These are phyloP conservation scores for Chondrosia reniformis DNA, from an alignment of 37 sponge, comb jelly and placozoan genomes.

Conservation along the genomic window DNA sequence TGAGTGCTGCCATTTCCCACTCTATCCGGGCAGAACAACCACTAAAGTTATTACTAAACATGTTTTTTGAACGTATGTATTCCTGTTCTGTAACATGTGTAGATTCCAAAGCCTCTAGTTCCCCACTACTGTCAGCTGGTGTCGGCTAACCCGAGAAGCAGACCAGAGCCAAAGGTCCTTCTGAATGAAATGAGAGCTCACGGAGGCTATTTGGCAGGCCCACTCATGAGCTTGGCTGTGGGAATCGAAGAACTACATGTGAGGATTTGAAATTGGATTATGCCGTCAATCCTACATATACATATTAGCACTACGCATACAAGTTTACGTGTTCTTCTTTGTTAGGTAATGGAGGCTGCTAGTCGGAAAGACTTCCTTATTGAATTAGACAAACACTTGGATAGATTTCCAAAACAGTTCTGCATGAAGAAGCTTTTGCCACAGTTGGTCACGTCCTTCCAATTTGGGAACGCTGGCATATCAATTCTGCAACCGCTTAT, in stretches of 20 bases:
- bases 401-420: slow-evolving; percentile 74
- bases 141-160: slow-evolving; percentile 64
- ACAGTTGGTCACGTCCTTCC: slow-evolving; percentile 82
- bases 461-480: slow-evolving; percentile 90
- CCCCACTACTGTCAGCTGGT: slow-evolving; percentile 71
- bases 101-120: slow-evolving; percentile 77
- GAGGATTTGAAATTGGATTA: not conserved
- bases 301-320: not conserved
- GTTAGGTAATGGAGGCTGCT: slow-evolving; percentile 74
- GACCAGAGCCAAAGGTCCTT: slow-evolving; percentile 72
- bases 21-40: no score
- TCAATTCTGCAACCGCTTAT: slow-evolving; percentile 84
- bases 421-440: slow-evolving; percentile 80
- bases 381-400: slow-evolving; percentile 59
- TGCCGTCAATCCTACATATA: not conserved
- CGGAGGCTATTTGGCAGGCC: slow-evolving; percentile 60
- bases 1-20: no score
- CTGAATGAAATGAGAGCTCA: slow-evolving; percentile 40
- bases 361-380: slow-evolving; percentile 67
- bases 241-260: slow-evolving; percentile 83
- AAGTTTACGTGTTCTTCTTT: not conserved
- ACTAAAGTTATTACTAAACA: no score
- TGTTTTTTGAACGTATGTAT: not conserved
- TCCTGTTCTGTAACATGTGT: not conserved
- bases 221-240: slow-evolving; percentile 51